These are phyloP conservation scores for Timema podura DNA, from an alignment of 2,888 invertebrate species.

Conservation along the genomic window DNA sequence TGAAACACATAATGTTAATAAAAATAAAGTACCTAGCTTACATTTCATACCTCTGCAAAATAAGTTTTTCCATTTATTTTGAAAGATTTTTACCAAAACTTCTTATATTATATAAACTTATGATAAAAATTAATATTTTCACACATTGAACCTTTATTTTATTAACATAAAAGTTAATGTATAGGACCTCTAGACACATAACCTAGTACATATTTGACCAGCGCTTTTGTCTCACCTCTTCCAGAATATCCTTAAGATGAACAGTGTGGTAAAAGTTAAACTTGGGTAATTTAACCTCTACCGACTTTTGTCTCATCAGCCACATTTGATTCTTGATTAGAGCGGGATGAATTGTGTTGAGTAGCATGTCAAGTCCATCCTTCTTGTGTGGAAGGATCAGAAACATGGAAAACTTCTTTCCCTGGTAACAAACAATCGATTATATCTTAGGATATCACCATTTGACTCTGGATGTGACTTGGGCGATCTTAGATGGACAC, in stretches of 20 bases:
- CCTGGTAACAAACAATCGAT: conserved; percentile 48
- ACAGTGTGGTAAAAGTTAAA: conserved; percentile 69
- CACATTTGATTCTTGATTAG: conserved; percentile 55
- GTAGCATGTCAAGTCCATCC: conserved; percentile 57
- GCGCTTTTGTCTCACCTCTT: conserved; percentile 50
- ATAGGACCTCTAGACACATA: not conserved
- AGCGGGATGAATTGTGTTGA: conserved; percentile 54
- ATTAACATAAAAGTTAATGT: not conserved
- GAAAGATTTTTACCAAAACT: too few species aligned
- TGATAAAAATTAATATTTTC: too few species aligned
- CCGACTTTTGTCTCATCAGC: conserved; percentile 54
- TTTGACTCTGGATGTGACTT: too few species aligned
- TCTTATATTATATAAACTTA: too few species aligned
- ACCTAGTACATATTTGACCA: not conserved
- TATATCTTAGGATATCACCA: too few species aligned
- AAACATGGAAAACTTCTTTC: conserved; percentile 69
- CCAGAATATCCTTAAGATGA: conserved; percentile 56
- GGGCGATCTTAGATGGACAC: too few species aligned
- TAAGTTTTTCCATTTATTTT: too few species aligned
- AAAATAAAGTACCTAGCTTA: too few species aligned
- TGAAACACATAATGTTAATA: too few species aligned
- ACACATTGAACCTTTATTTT: too few species aligned
- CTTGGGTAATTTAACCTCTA: conserved; percentile 66
- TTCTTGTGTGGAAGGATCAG: conserved; percentile 63
- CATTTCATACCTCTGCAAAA: too few species aligned